Evolutionary conservation across 30 jellyfish, hydroid and myxozoan species (phyloP), one percentile per base, ranked within the genome.

Genomic region (Clytia hemisphaerica): DNA sequence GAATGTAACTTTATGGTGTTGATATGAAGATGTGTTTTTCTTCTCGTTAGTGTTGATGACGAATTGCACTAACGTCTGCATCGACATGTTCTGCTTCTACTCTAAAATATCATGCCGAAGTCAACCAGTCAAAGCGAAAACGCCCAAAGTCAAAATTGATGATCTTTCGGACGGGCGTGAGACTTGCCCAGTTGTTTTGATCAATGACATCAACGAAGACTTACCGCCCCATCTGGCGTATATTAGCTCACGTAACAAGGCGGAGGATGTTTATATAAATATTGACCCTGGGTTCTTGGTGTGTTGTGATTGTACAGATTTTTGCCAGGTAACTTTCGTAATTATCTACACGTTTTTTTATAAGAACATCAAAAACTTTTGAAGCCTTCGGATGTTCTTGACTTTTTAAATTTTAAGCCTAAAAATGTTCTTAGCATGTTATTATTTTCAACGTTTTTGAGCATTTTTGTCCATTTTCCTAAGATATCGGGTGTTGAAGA

Each of bases 31-130:
- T n/a, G n/a, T n/a, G n/a, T n/a, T n/a, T n/a, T n/a, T n/a, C n/a
- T n/a, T 33, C 37, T n/a, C 12, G 53, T 31, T 31, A 86, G 96
- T 86, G 66, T 33, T 75, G 36, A 82, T 62, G 58, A 86, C 93
- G n/a, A 64, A 74, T 4, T 67, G 77, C 1, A 50, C 82, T 10
- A 79, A 78, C 35, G 93, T 86, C 15, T 34, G 92, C 36, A 79
- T 86, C 34, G 94, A 86, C 54, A 85, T 79, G 83, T 86, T 86
- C 50, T 86, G 85, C 9, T 86, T 78, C 61, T 92, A 78, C 30
- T 68, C 96, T 19, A 72, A 83, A 10, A 44, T 86, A 6, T 86
- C 96, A 12, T 86, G 96, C 47, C 86, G 94, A 4, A 91, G 79
- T 46, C 91, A 78, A 59, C 18, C 45, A 24, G 24, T 10, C 16